Conservation (phyloP, 2,113 vertebrate species). For the Ammodytes marinus region DNA sequence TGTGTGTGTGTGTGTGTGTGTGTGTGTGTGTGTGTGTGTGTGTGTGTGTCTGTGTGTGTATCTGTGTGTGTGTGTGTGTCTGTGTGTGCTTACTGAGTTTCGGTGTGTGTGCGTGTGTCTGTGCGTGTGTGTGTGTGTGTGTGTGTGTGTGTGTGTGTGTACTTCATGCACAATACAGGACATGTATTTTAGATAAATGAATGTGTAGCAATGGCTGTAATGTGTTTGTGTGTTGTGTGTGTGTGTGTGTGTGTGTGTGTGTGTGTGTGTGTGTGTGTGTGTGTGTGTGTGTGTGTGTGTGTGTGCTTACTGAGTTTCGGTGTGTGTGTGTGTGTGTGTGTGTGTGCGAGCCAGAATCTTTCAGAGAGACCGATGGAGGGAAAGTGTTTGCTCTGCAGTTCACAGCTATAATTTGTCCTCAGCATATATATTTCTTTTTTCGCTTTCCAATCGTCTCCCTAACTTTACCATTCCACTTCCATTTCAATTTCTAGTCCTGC, state of each 20-base stretch:
- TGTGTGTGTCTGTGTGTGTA: too few relatives aligned
- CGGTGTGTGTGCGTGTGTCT: too few relatives aligned
- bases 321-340: not conserved
- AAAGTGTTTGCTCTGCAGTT: constrained; percentile 59
- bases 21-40: not conserved
- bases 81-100: too few relatives aligned
- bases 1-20: not conserved
- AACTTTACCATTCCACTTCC: constrained; percentile 20
- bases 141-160: not conserved
- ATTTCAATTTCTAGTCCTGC: constrained; percentile 22
- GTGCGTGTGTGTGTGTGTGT: constrained; percentile 1
- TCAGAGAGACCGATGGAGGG: constrained; percentile 9
- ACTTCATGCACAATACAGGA: too few relatives aligned
- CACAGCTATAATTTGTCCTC: constrained; percentile 37
- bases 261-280: not conserved
- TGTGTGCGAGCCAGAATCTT: constrained; percentile 24
- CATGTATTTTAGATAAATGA: too few relatives aligned
- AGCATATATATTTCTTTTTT: not conserved
- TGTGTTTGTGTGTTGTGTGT: too few relatives aligned
- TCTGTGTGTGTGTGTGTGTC: too few relatives aligned
- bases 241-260: not conserved
- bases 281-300: too few relatives aligned
- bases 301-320: too few relatives aligned
- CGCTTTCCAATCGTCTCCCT: not conserved
- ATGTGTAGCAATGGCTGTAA: too few relatives aligned